phyloP scores from a whole-genome alignment of 2,797 vertebrate species.

The Molossus alvarezi region DNA sequence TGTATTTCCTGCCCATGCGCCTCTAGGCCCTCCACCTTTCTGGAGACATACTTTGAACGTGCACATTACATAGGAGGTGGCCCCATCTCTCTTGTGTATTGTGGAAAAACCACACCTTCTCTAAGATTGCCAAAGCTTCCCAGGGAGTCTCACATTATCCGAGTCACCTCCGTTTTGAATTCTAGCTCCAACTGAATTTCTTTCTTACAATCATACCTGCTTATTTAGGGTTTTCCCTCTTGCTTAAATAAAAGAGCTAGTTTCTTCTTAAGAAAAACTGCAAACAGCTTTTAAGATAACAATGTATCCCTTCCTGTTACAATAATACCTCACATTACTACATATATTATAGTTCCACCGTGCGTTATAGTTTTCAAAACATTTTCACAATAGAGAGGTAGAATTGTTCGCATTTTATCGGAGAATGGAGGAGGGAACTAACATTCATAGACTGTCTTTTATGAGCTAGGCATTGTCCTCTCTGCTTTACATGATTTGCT shows the following conservation, averaged over 20 bases:
- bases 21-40: background rate
- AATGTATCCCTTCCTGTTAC: conserved; percentile 69
- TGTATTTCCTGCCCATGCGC: background rate
- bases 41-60: background rate
- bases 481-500: background rate
- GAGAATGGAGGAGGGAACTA: background rate
- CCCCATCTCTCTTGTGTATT: background rate
- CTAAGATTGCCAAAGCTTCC: background rate
- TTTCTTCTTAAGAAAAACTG: conserved; percentile 68
- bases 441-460: conserved; percentile 12
- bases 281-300: conserved; percentile 74
- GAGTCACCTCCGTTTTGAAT: conserved; percentile 63
- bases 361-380: conserved; percentile 77
- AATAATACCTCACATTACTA: conserved; percentile 62
- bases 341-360: conserved; percentile 64
- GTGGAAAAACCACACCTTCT: background rate
- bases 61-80: background rate
- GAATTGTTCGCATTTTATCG: conserved; percentile 50
- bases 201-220: conserved; percentile 60
- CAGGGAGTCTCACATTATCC: background rate
- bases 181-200: conserved; percentile 58
- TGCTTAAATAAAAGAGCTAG: conserved; percentile 62
- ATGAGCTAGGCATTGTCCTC: background rate
- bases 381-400: conserved; percentile 61
- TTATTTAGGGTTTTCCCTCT: conserved; percentile 14